Evolutionary conservation across 1,140 invertebrate species (phyloP), one percentile per base, ranked within the genome.

Genomic region (Ctenoplectra terminalis): DNA sequence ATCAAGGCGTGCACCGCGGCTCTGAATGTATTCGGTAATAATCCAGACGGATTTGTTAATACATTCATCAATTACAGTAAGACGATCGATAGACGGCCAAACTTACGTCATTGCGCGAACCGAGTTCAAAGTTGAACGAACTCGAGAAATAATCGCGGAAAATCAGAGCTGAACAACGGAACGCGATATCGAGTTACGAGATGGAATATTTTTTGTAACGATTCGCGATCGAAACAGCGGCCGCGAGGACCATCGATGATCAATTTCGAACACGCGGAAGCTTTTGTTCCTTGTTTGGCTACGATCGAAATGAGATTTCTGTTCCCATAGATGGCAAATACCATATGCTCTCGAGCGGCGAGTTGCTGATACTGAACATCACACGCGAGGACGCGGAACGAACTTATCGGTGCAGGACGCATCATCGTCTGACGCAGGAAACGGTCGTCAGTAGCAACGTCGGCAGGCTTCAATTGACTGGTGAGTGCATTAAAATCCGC

Each of bases 391-490:
- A 95, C 90, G 93, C 92, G 26, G 92, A 93, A 70, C 91, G 93
- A 81, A 94, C 93, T 82, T 96, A 95, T 90, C 94, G 94, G 69
- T 96, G 95, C 87, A 94, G 95, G 87, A 95, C 95, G 58, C 93
- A 94, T 87, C 95, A 95, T 89, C 92, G 92, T 83, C 90, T 95
- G 75, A 95, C 95, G 52, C 95, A 94, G 77, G 93, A 94, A 83
- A 94, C 94, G 46, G 93, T 95, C 75, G 91, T 95, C 76, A 95
- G 95, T 90, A 90, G 90, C 77, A 94, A 93, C 84, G 90, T 92
- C 48, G 94, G 94, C 43, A 89, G 93, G 58, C 88, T 94, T 69
- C 92, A 93, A 75, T 91, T 95, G 88, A 92, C 93, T 82, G 93
- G 92, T 94, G 92, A 88, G 93, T 89, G 54, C 43, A 58, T 82